Conservation (phyloP, 2,888 invertebrate genomes). For the Diaperis boleti region DNA sequence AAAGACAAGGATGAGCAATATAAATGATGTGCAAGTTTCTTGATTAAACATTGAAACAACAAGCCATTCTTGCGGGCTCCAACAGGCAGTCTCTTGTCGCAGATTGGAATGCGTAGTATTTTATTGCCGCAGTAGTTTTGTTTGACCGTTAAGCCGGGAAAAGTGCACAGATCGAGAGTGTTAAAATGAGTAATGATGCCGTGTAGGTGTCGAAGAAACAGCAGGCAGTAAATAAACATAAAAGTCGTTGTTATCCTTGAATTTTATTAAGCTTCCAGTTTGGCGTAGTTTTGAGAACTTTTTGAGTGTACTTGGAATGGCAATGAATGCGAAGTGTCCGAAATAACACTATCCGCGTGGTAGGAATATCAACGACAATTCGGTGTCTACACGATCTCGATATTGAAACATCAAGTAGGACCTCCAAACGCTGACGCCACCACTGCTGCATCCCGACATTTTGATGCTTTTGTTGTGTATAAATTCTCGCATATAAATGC, state of each 20-base stretch:
- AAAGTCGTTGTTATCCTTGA: constrained; percentile 41
- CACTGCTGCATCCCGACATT: constrained; percentile 36
- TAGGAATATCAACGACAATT: constrained; percentile 48
- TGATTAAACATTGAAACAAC: too few species aligned
- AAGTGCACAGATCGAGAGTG: not conserved
- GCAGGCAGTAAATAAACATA: constrained; percentile 35
- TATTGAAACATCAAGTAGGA: constrained; percentile 49
- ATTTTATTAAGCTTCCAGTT: constrained; percentile 43
- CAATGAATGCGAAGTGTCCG: constrained; percentile 50
- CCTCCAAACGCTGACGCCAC: constrained; percentile 33
- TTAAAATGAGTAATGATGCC: not conserved
- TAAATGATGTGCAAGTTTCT: too few species aligned
- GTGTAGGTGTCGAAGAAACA: constrained; percentile 1
- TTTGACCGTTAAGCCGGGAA: not conserved
- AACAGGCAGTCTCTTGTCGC: too few species aligned
- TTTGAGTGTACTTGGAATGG: constrained; percentile 49
- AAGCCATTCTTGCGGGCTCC: too few species aligned
- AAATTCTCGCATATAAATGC: constrained; percentile 38
- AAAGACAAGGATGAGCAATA: too few species aligned
- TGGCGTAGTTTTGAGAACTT: constrained; percentile 46
- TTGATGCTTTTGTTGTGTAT: constrained; percentile 39
- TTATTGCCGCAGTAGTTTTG: too few species aligned
- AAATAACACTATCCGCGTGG: constrained; percentile 49
- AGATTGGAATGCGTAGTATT: too few species aligned
- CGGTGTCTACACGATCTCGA: constrained; percentile 40